Base-by-base conservation (phyloP, 2,113 vertebrate species). In the Spheniscus mendiculus region DNA sequence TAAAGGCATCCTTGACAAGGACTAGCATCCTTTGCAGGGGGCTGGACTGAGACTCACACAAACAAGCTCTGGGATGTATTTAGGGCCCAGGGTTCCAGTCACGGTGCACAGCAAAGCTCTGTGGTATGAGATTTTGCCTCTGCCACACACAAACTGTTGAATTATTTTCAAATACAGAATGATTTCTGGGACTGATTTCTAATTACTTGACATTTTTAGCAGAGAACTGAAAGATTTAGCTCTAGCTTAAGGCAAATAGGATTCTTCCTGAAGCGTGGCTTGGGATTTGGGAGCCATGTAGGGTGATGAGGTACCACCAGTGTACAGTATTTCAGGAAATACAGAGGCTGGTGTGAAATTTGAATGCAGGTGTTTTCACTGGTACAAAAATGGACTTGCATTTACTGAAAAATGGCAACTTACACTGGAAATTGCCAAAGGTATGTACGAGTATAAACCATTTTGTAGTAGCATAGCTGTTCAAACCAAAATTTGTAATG, bases 101-200 rank as follows among this genome's bases (percentile, higher is more conserved):
- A n/a, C 0, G 0, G 14, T 1, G 7, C 27, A 65, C 11, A 67
- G 7, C 2, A 12, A 67, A 90, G 26, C 7, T 38, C 52, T 0
- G 0, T 19, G 40, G 10, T 34, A 36, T 1, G 11, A 55, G 34
- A 42, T 65, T 49, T 90, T 85, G 5, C 26, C 71, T 80, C 44
- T 69, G 15, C 15, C n/a, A 76, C 56, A 40, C 7, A 47, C 11
- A 30, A 59, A 6, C 13, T 36, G 8, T 30, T 76, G 26, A 30
- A 44, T 56, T 83, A 9, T 83, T 85, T 84, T 76, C 12, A 55
- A 82, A 88, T 15, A 10, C 38, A 55, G 6, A 6, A 23, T 38
- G 20, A 55, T 79, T 93, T 11, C 30, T n/a, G 55, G 14, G 27
- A 22, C 6, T 61, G 8, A 61, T 73, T 78, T 73, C 30, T 77